These are phyloP conservation scores for Antigone vipio DNA, from an alignment of 2,113 vertebrate species.

Conservation along the genomic window DNA sequence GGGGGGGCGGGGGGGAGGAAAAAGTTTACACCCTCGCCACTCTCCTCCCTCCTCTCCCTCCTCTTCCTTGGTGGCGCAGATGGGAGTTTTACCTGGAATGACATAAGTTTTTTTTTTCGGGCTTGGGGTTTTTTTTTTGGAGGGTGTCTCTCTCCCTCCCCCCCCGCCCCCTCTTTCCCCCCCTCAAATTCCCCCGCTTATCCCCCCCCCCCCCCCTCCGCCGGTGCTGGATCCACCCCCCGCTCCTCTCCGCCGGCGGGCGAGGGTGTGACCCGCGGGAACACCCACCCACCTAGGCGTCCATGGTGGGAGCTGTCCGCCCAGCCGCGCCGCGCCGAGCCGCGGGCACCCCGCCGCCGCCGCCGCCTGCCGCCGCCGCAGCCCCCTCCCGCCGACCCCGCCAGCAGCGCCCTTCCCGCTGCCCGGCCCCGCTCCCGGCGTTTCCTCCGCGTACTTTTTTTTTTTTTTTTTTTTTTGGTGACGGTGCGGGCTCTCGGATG, in stretches of 20 bases:
- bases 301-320: constrained; percentile 47
- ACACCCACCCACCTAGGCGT: constrained; percentile 15
- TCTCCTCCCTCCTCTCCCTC: neutral
- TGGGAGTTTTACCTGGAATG: constrained; percentile 28
- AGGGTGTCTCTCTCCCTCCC: neutral
- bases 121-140: neutral
- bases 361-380: neutral
- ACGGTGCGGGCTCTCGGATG: constrained; percentile 27
- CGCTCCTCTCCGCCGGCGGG: constrained; percentile 5
- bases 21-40: constrained; percentile 29
- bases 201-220: too few relatives aligned
- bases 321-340: neutral
- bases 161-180: too few relatives aligned
- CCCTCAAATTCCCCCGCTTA: too few relatives aligned
- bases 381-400: neutral
- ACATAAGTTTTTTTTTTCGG: neutral
- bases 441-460: neutral
- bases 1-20: neutral
- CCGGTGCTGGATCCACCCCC: neutral
- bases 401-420: neutral
- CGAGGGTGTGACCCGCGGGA: constrained; percentile 54
- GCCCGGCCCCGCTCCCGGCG: constrained; percentile 22
- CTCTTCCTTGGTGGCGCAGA: neutral
- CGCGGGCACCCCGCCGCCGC: neutral
- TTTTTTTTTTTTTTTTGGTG: neutral